Base-by-base conservation (phyloP, 2,888 invertebrate genomes). In the Hyalella azteca region DNA sequence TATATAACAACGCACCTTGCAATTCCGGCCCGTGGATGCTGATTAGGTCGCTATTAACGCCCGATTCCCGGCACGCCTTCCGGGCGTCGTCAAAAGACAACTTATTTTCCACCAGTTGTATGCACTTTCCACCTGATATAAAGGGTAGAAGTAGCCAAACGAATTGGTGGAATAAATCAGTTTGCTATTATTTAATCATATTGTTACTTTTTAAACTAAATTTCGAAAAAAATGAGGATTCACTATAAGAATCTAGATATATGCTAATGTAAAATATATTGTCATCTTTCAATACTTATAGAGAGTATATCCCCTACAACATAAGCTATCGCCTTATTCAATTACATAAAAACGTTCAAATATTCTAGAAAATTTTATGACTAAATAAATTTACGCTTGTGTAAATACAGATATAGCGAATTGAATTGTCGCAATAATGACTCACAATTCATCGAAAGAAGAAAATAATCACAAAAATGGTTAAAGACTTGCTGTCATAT, bases 11-110 rank as follows among this genome's bases (percentile, higher is more conserved):
- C n/a, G 45, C 22, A 59, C 59, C 59, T 59, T 59, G 59, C 59
- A 59, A 13, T 22, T 59, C 59, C 7, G 59, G 59, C 7, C 59
- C 59, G 59, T 59, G 59, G 29, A 59, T 59, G 59, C 59, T 66
- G 36, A 66, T 26, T 9, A 66, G 39, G 39, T 66, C 66, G 0
- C 36, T n/a, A n/a, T 66, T 22, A 11, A 66, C 66, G 66, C 66
- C 66, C 11, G 36, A 26, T 5, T 32, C 32, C 32, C 39, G 1
- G 39, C 66, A 66, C 29, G 11, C 7, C 36, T 32, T 22, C 39
- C 36, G 9, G 32, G 66, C 66, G 5, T 22, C 66, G 2, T 66
- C 66, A n/a, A 66, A 66, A 7, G 66, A n/a, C 2, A n/a, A 15
- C 66, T 26, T 15, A 1, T 66, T 36, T 19, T 29, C 26, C 15